Percentiles rank a stretch among this genome's conserved stretches.
Conservation (phyloP, 2,113 vertebrate species). For the Guaruba guarouba region DNA sequence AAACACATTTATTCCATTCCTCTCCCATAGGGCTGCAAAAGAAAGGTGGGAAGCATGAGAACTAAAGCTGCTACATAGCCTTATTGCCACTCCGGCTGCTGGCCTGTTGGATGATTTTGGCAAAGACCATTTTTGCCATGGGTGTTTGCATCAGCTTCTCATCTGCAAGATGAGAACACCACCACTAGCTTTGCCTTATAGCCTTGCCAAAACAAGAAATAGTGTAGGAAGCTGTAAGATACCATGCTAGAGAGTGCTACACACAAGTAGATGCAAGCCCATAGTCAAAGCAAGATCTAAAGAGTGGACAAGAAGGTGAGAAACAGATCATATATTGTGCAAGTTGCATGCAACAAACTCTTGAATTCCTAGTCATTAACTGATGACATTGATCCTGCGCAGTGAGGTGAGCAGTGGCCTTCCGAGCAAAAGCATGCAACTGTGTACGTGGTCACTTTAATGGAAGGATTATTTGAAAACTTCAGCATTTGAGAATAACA, state of each 20-base stretch:
- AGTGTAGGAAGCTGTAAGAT: neutral
- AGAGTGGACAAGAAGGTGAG: neutral
- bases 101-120: neutral
- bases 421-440: neutral
- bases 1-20: neutral
- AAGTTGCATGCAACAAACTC: neutral
- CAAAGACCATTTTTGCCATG: neutral
- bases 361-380: neutral
- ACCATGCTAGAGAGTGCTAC: neutral
- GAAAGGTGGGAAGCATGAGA: neutral
- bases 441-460: accelerated
- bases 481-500: neutral
- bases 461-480: neutral
- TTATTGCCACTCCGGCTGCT: neutral
- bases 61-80: neutral
- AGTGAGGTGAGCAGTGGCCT: neutral
- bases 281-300: neutral
- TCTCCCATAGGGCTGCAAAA: neutral
- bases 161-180: neutral
- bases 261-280: neutral
- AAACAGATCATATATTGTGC: neutral
- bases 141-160: neutral
- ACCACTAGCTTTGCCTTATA: neutral
- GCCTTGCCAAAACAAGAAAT: neutral
- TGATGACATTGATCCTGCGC: neutral